Conservation (phyloP, 2,113 vertebrate genomes). For the Piaya cayana region DNA sequence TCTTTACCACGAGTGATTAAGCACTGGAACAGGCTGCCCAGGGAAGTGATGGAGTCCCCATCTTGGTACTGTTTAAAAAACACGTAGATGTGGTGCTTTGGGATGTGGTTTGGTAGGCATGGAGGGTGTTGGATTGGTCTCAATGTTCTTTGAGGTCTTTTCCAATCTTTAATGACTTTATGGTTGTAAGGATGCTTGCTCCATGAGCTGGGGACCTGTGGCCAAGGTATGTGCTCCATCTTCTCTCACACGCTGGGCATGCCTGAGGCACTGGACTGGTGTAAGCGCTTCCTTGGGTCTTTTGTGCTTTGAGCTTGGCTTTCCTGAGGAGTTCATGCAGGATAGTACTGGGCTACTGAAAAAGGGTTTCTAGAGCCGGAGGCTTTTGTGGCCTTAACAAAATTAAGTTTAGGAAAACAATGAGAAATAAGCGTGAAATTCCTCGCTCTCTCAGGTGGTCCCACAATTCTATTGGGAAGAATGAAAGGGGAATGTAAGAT, state of each 20-base stretch:
- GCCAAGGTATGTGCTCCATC: neutral
- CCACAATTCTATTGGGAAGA: neutral
- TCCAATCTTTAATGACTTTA: too few relatives aligned
- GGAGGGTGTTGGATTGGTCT: too few relatives aligned
- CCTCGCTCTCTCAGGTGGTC: neutral
- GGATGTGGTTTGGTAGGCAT: too few relatives aligned
- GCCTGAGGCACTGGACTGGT: neutral
- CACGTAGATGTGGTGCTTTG: too few relatives aligned
- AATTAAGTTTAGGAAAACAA: neutral
- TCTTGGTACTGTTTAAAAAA: too few relatives aligned
- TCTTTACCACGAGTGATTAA: too few relatives aligned
- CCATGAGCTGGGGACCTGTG: neutral
- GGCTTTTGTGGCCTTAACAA: accelerated
- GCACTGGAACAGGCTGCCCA: too few relatives aligned
- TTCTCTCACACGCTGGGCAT: neutral
- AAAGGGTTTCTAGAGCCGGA: neutral
- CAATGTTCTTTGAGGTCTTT: too few relatives aligned
- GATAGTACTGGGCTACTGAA: neutral
- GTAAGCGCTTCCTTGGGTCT: neutral
- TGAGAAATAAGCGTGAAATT: neutral
- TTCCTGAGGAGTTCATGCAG: neutral
- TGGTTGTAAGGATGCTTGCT: neutral
- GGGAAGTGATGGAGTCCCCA: too few relatives aligned
- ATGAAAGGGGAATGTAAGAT: neutral
- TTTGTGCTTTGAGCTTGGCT: neutral